Base-by-base conservation (phyloP, 2,888 invertebrate genomes). In the Leuctra nigra region DNA sequence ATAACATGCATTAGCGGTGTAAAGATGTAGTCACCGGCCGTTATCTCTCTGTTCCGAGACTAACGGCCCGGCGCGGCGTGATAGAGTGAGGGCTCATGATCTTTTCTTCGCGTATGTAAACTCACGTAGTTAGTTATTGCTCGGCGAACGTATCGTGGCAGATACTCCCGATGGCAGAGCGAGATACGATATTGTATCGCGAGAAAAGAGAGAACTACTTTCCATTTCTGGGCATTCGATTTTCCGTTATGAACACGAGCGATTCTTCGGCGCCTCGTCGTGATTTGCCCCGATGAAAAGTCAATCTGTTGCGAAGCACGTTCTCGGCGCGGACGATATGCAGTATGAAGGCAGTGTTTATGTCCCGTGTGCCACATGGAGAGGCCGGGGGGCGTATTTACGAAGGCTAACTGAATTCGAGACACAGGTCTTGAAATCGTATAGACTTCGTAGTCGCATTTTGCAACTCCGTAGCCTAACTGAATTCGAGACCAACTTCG, bases 201-300 rank as follows among this genome's bases (percentile, higher is more conserved):
- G n/a, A n/a, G n/a, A n/a, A n/a, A n/a, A 41, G 6, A 33, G 50
- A 35, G 36, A 50, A 50, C 50, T 18, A 35, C 50, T 50, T 50
- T 50, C 50, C 50, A 33, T 50, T 50, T 50, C 50, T 50, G 50
- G 50, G 50, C 50, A 50, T 50, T 20, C 22, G 36, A 11, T 48
- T 41, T 33, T 29, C 50, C 50, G 50, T 50, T 29, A 50, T 9
- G 18, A 18, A 35, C 50, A 50, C 50, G 50, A 50, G 35, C 16
- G 46, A 20, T 46, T 20, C 46, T 4, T 23, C 6, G 6, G 46
- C 22, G 20, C 13, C 16, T 18, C 13, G 24, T 9, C n/a, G n/a
- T 38, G 38, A n/a, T n/a, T n/a, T n/a, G n/a, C n/a, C n/a, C n/a
- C n/a, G n/a, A n/a, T n/a, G n/a, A n/a, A n/a, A n/a, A n/a, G n/a